Evolutionary conservation across 2,113 vertebrate species (phyloP).

Genomic region (Crotalus horridus): DNA sequence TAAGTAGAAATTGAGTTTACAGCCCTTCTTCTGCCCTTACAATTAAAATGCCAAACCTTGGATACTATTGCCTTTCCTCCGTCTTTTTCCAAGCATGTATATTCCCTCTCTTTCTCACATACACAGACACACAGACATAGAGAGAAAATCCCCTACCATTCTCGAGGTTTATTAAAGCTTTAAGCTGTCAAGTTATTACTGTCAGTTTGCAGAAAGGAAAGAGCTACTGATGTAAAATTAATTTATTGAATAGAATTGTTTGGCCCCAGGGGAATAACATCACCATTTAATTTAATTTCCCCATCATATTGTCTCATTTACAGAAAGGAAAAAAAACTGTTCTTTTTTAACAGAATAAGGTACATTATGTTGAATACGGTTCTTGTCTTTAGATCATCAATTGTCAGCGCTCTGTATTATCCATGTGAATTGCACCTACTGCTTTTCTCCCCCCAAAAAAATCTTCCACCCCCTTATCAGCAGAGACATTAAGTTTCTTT

Average conservation of each 20-base stretch:
- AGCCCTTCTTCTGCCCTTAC: constrained; percentile 56
- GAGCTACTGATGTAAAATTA: constrained; percentile 80
- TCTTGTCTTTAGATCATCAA: constrained; percentile 61
- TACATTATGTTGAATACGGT: constrained; percentile 57
- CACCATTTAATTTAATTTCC: constrained; percentile 81
- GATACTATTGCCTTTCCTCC: constrained; percentile 41
- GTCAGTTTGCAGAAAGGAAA: constrained; percentile 76
- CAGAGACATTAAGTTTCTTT: constrained; percentile 10
- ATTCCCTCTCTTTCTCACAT: constrained; percentile 16
- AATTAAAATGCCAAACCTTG: constrained; percentile 59
- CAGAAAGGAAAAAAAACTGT: constrained; percentile 68
- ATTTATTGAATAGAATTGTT: constrained; percentile 82
- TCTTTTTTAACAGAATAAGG: constrained; percentile 68
- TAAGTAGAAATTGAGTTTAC: constrained; percentile 68
- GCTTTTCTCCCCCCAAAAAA: constrained; percentile 26
- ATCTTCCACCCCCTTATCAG: neutral
- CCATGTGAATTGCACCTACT: constrained; percentile 32
- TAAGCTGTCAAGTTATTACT: constrained; percentile 80
- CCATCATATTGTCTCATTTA: constrained; percentile 80
- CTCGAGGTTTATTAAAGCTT: constrained; percentile 79
- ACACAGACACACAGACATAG: neutral
- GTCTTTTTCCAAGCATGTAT: neutral
- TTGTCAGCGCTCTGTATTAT: constrained; percentile 58
- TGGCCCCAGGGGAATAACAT: constrained; percentile 78
- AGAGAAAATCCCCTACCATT: constrained; percentile 57